Percentiles rank a stretch among this genome's conserved stretches.
These are phyloP conservation scores for Drosophila meridiana DNA, from an alignment of 2,888 invertebrate species.

Conservation along the genomic window DNA sequence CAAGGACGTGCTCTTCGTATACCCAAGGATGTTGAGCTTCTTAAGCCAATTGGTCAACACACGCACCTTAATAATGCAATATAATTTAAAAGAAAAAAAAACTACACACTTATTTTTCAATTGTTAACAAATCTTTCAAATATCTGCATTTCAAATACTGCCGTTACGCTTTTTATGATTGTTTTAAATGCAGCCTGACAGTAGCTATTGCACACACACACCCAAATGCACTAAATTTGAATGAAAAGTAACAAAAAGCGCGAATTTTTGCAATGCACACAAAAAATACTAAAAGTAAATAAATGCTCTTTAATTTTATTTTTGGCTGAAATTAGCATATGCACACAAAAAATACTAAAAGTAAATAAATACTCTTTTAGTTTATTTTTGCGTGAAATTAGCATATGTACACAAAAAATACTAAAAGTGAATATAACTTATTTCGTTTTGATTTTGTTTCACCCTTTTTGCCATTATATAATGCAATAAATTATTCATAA, in stretches of 20 bases:
- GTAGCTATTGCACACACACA: not conserved
- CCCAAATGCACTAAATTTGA: not conserved
- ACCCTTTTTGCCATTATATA: not conserved
- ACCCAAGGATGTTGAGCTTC: slow-evolving; percentile 55
- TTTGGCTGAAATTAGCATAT: too few relatives aligned
- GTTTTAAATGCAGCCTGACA: not conserved
- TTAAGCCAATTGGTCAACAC: slow-evolving; percentile 27
- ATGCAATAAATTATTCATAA: not conserved
- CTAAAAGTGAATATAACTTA: too few relatives aligned
- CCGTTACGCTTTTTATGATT: not conserved
- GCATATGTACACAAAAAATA: not conserved
- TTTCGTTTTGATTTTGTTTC: not conserved
- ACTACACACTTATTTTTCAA: not conserved
- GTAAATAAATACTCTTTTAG: too few relatives aligned
- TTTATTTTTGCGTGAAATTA: not conserved
- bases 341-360: too few relatives aligned
- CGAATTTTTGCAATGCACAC: not conserved
- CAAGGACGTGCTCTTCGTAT: slow-evolving; percentile 21
- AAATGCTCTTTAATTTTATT: too few relatives aligned
- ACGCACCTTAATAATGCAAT: slow-evolving; percentile 27
- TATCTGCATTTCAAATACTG: not conserved
- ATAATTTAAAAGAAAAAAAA: not conserved
- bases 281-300: not conserved
- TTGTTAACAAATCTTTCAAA: not conserved
- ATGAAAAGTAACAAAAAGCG: not conserved